Evolutionary conservation across 2,113 vertebrate species (phyloP).

Genomic region (Vulpes lagopus): DNA sequence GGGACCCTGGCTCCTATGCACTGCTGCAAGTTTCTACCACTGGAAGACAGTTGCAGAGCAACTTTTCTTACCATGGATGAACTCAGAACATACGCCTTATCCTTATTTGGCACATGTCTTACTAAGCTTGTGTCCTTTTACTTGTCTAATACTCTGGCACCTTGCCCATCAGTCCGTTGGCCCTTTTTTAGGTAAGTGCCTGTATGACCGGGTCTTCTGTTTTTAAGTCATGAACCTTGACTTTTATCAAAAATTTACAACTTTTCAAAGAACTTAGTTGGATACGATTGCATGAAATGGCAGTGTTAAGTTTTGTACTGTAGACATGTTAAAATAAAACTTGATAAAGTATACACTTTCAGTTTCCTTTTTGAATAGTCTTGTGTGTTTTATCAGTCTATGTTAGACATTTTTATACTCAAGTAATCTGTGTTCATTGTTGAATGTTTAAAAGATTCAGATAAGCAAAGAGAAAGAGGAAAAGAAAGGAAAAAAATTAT

Average conservation of each 20-base stretch:
- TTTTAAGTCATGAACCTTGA: conserved; percentile 67
- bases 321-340: conserved; percentile 49
- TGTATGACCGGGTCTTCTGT: conserved; percentile 16
- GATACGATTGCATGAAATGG: conserved; percentile 9
- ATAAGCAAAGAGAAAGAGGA: conserved; percentile 35
- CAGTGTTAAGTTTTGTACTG: conserved; percentile 56
- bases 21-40: not conserved
- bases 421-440: conserved; percentile 34
- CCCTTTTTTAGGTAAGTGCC: conserved; percentile 60
- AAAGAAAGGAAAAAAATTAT: not conserved
- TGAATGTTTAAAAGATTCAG: conserved; percentile 62
- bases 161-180: conserved; percentile 56
- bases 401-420: conserved; percentile 59
- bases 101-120: conserved; percentile 28
- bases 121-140: conserved; percentile 38
- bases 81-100: conserved; percentile 36
- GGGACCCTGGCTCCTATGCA: not conserved
- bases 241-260: conserved; percentile 66
- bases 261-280: conserved; percentile 59
- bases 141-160: conserved; percentile 46
- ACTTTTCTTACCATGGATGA: not conserved
- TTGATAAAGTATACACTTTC: not conserved
- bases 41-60: not conserved
- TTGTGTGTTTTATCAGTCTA: conserved; percentile 37
- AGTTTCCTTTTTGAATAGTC: conserved; percentile 50